Conservation (phyloP, 2,797 vertebrate genomes). For the Lutjanus campechanus region DNA sequence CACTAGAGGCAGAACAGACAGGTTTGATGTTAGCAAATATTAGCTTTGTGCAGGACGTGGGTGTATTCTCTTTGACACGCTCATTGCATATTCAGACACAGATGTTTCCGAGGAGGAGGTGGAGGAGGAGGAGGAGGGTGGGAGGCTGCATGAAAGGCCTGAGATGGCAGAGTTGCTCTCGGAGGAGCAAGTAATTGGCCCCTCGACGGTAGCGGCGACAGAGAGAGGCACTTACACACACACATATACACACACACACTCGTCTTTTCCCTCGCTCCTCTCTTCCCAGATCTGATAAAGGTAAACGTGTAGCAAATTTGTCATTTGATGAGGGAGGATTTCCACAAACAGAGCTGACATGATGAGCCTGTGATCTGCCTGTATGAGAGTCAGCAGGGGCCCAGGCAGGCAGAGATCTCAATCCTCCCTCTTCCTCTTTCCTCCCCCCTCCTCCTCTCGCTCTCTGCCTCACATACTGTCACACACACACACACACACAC, state of each 20-base stretch:
- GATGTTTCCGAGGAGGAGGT: conserved; percentile 83
- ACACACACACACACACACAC: conserved; percentile 49
- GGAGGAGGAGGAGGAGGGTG: conserved; percentile 31
- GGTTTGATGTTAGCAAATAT: conserved; percentile 88
- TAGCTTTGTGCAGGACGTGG: conserved; percentile 79
- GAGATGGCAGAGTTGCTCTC: conserved; percentile 83
- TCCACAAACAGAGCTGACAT: conserved; percentile 89
- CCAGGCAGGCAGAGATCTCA: conserved; percentile 85
- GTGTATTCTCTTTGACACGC: conserved; percentile 77
- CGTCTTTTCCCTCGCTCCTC: conserved; percentile 65
- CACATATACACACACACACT: conserved; percentile 35
- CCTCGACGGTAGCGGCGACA: conserved; percentile 85
- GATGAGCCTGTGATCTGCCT: conserved; percentile 90
- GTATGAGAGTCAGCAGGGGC: conserved; percentile 86
- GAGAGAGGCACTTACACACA: conserved; percentile 73
- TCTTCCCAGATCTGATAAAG: conserved; percentile 89
- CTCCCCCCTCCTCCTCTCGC: conserved; percentile 43
- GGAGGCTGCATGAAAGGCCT: conserved; percentile 80
- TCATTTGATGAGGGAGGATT: conserved; percentile 89
- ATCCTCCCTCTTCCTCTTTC: conserved; percentile 69
- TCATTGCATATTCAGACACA: conserved; percentile 90
- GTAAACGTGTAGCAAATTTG: conserved; percentile 90
- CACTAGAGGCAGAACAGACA: conserved; percentile 75
- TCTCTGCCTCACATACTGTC: conserved; percentile 64
- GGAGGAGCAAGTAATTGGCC: conserved; percentile 90